Evolutionary conservation across 2,888 invertebrate genomes (phyloP), one percentile per base, ranked within the genome.

Genomic region (Tanytarsus gracilentus): DNA sequence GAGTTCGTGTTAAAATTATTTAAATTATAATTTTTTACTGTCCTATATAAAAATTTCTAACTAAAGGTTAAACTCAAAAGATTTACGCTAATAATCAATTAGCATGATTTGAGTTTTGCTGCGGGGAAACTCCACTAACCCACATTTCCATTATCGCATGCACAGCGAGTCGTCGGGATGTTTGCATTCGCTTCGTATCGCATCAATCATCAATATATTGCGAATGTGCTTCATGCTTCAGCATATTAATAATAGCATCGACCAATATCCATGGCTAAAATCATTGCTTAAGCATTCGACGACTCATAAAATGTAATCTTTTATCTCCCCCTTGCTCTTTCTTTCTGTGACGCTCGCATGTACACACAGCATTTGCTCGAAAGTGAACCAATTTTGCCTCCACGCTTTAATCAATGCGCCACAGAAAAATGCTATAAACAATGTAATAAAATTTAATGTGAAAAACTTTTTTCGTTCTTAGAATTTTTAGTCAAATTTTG

Each of bases 391-490:
- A 44, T 44, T 44, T 44, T n/a, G n/a, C n/a, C n/a, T 40, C 40
- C 23, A 25, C 39, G 18, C 26, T 55, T 55, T 55, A 55, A 55
- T 55, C 55, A 39, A 55, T 55, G 40, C n/a, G n/a, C n/a, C 25
- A 23, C 25, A 11, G n/a, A 14, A 26, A 55, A 27, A 39, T 26
- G 26, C 55, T 26, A 55, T 55, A 55, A 55, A 55, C 55, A 55
- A 55, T 55, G 55, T 33, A 55, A 55, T 55, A 55, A 55, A 55
- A 55, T 55, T 55, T 55, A 40, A 55, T 55, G 55, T 26, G 33
- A 40, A 55, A 55, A 55, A 14, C 40, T 53, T 53, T 44, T 23
- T 36, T 29, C 3, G 16, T 11, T 29, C 33, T 36, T 5, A n/a
- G n/a, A n/a, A n/a, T n/a, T n/a, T n/a, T n/a, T n/a, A n/a, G n/a